Evolutionary conservation across 2,888 invertebrate genomes (phyloP).

Genomic region (Phortica okadai): DNA sequence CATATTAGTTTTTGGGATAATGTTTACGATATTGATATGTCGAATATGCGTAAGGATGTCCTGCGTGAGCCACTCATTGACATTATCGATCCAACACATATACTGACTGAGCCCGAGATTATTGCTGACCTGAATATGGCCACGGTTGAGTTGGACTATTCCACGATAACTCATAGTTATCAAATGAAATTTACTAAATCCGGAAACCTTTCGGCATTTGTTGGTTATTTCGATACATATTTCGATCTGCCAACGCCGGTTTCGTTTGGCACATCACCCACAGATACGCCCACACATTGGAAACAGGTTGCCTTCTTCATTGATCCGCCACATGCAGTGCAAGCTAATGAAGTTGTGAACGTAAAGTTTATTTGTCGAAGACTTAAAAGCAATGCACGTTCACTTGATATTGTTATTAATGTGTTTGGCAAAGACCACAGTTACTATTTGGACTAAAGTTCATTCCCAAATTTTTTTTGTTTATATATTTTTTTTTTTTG

Average conservation of each 20-base stretch:
- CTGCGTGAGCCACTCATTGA: constrained; percentile 86
- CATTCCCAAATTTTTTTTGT: constrained; percentile 72
- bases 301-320: constrained; percentile 89
- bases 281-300: constrained; percentile 85
- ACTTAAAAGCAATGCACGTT: constrained; percentile 85
- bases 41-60: constrained; percentile 90
- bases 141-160: constrained; percentile 83
- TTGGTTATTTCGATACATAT: constrained; percentile 94
- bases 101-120: constrained; percentile 82
- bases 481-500: constrained; percentile 49
- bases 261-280: constrained; percentile 83
- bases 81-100: constrained; percentile 79
- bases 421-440: constrained; percentile 80
- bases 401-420: constrained; percentile 83
- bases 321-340: constrained; percentile 83
- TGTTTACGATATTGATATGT: constrained; percentile 96
- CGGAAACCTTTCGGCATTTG: constrained; percentile 86
- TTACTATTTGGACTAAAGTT: constrained; percentile 81
- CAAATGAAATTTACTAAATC: constrained; percentile 81
- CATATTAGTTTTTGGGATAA: constrained; percentile 92
- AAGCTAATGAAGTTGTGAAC: constrained; percentile 80
- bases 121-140: constrained; percentile 86
- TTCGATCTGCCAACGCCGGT: constrained; percentile 83
- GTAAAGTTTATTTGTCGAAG: constrained; percentile 87
- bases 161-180: constrained; percentile 85